Evolutionary conservation across 2,888 invertebrate species (phyloP).

Genomic region (Schizaphis graminum): DNA sequence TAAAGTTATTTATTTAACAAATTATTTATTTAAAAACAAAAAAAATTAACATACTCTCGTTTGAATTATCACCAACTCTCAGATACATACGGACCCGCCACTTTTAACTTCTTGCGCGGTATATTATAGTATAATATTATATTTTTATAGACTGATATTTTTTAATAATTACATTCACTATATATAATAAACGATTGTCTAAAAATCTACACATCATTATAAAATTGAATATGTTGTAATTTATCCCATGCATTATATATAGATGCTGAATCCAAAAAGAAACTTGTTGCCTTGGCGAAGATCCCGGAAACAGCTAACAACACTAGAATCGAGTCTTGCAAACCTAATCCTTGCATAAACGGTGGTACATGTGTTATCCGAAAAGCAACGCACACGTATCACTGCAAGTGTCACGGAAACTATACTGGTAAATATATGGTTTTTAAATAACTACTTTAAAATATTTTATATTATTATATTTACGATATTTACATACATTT

Average conservation of each 20-base stretch:
- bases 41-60: background rate
- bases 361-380: slow-evolving; percentile 79
- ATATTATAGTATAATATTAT: background rate
- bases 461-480: background rate
- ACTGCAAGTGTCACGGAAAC: slow-evolving; percentile 81
- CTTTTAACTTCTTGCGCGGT: background rate
- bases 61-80: background rate
- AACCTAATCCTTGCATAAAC: slow-evolving; percentile 81
- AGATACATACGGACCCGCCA: background rate
- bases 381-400: slow-evolving; percentile 73
- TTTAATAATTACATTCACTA: background rate
- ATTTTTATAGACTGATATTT: background rate
- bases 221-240: background rate
- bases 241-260: background rate
- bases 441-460: background rate
- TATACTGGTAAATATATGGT: slow-evolving; percentile 77
- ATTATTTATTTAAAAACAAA: background rate
- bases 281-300: slow-evolving; percentile 45
- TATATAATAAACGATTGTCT: background rate
- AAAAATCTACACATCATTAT: background rate
- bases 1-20: background rate
- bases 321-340: slow-evolving; percentile 76
- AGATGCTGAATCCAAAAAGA: slow-evolving; percentile 47
- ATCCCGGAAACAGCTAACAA: background rate
- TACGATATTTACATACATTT: background rate